Conservation (phyloP, 2,113 vertebrate species). For the Columba livia region DNA sequence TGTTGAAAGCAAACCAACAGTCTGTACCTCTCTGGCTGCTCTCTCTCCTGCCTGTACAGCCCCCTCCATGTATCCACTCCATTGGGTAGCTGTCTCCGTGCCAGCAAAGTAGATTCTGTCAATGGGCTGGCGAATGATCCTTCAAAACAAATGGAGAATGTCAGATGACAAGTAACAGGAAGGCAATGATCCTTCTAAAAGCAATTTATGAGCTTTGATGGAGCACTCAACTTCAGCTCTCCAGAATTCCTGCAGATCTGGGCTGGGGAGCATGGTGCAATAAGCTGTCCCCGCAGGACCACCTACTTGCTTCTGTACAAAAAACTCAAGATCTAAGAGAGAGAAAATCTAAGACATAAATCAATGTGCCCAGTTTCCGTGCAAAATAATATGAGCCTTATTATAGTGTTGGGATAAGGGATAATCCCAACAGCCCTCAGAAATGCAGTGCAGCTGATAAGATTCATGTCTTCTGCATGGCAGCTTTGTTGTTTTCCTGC, state of each 20-base stretch:
- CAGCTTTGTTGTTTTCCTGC: background rate
- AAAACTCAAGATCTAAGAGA: background rate
- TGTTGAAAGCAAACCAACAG: background rate
- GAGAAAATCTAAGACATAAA: background rate
- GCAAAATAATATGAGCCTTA: background rate
- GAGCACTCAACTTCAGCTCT: background rate
- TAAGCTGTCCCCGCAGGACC: background rate
- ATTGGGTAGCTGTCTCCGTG: conserved; percentile 83
- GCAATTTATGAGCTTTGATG: background rate
- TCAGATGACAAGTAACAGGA: background rate
- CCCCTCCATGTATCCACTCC: conserved; percentile 88
- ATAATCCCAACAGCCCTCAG: background rate
- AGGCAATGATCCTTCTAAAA: background rate
- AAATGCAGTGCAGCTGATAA: background rate
- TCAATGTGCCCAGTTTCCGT: background rate
- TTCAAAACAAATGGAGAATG: conserved; percentile 61
- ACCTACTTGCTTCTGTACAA: background rate
- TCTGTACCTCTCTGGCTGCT: conserved; percentile 82
- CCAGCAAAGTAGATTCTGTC: conserved; percentile 82
- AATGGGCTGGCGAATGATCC: conserved; percentile 79
- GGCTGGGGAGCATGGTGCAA: background rate
- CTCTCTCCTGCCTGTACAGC: conserved; percentile 83
- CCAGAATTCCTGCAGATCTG: background rate
- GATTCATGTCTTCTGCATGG: background rate
- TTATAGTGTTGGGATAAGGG: background rate